Evolutionary conservation across 1,140 invertebrate species (phyloP).

Genomic region (Aplysia californica): DNA sequence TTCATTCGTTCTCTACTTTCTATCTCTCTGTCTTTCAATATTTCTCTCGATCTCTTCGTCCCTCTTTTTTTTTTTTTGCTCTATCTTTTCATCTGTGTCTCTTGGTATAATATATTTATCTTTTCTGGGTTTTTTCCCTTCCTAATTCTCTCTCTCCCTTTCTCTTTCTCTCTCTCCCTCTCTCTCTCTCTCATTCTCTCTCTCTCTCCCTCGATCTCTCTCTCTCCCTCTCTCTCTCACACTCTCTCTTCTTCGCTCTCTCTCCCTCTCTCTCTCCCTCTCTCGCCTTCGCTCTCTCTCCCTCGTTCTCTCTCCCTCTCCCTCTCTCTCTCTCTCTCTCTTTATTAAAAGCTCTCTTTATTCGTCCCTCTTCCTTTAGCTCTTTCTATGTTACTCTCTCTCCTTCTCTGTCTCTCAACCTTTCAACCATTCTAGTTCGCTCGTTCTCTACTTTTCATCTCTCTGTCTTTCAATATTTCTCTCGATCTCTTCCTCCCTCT

Average conservation of each 20-base stretch:
- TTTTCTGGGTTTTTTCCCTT: not conserved
- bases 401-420: not conserved
- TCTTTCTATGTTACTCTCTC: not conserved
- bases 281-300: too few species aligned
- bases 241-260: too few species aligned
- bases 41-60: not conserved
- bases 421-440: not conserved
- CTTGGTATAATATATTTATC: not conserved
- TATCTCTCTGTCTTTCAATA: not conserved
- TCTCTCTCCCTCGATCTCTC: too few species aligned
- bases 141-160: not conserved
- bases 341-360: not conserved
- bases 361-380: not conserved
- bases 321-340: constrained; percentile 1
- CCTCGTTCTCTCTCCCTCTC: constrained; percentile 3
- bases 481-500: not conserved
- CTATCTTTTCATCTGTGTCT: not conserved
- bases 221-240: too few species aligned
- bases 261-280: too few species aligned
- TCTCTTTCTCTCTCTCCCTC: not conserved
- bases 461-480: not conserved
- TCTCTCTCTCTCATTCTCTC: not conserved
- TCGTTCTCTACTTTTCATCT: not conserved
- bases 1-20: not conserved
- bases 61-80: not conserved